Evolutionary conservation across 92 coral and sea anemone species (phyloP), one percentile per base, ranked within the genome.

Genomic region (Paragorgia papillata): DNA sequence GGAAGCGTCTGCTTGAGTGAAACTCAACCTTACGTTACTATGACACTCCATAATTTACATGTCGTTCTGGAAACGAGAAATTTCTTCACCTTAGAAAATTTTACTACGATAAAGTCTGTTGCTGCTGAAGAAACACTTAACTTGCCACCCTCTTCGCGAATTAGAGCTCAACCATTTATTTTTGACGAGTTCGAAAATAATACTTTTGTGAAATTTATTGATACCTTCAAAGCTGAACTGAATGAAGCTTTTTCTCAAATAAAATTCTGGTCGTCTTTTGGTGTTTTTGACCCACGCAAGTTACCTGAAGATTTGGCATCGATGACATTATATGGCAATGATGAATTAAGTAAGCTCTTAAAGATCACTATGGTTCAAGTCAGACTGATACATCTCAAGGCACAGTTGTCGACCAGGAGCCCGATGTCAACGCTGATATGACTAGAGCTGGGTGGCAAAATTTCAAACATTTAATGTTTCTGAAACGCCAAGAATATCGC

Each of bases 321-420:
- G 51, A 9, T n/a, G n/a, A n/a, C n/a, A n/a, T n/a, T n/a, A n/a
- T n/a, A n/a, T n/a, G n/a, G n/a, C n/a, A 53, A 57, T 57, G 62
- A 57, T 29, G 62, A 57, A 57, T 57, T 57, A 29, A 57, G 34
- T 29, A 8, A 57, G 9, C 27, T 57, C 62, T 57, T 57, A 57
- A n/a, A n/a, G 29, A 57, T 57, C 62, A 57, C 27, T 57, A 57
- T 57, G 62, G 62, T 24, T 57, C 62, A 53, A 18, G 59, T 22
- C 59, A 53, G 59, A 53, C 22, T 53, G 59, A 53, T 53, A 53
- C 59, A 53, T 53, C 17, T 53, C 20, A 57, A 57, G 62, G 62
- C 10, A 57, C 62, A 57, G 18, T 29, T 9, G 29, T 57, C 15
- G 62, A 57, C 62, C 29, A 57, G 34, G 62, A 57, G 29, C 18